Base-by-base conservation (phyloP, 37 sponge, comb jelly and placozoan genomes). In the Chondrilla cf. caribensis region DNA sequence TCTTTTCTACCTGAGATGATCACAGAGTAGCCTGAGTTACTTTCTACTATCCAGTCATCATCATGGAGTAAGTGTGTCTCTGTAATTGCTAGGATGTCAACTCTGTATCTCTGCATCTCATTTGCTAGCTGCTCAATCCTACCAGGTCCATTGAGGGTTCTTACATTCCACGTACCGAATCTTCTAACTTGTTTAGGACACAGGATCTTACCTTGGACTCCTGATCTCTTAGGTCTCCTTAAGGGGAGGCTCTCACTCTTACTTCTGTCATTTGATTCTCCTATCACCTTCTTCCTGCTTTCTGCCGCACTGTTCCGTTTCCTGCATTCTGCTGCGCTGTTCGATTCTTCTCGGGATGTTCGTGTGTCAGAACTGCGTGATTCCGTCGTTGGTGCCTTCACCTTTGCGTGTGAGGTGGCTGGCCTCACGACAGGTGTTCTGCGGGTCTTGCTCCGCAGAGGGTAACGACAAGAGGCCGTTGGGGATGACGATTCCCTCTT, bases 341-440 rank as follows among this genome's bases (percentile, higher is more conserved):
- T 65, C 26, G 22, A 9, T 65, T 25, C 22, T 65, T n/a, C 8
- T 70, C 72, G 37, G 35, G 39, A 32, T 70, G 39, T 32, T 32
- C 39, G 72, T 38, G 72, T 19, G 6, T 9, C 72, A 70, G 37
- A 32, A 38, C 19, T 18, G 39, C 72, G 37, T 32, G 38, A 70
- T 70, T 37, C 39, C 72, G 38, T 70, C 37, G 37, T 31, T 32
- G 37, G 72, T 38, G 72, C 72, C 72, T 70, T 70, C 39, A 38
- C 72, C 72, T 9, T 70, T 37, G 72, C 38, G 72, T 32, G 72
- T 70, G 72, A 70, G 72, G 72, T 70, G 72, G 72, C 72, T 31
- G 19, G 39, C 72, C 72, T 70, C 72, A 70, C 72, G 72, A 32
- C 72, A 70, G 72, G 72, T n/a, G 64, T 19, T 37, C 72, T 32